Evolutionary conservation across 1,140 invertebrate species (phyloP), one percentile per base, ranked within the genome.

Genomic region (Fopius arisanus): DNA sequence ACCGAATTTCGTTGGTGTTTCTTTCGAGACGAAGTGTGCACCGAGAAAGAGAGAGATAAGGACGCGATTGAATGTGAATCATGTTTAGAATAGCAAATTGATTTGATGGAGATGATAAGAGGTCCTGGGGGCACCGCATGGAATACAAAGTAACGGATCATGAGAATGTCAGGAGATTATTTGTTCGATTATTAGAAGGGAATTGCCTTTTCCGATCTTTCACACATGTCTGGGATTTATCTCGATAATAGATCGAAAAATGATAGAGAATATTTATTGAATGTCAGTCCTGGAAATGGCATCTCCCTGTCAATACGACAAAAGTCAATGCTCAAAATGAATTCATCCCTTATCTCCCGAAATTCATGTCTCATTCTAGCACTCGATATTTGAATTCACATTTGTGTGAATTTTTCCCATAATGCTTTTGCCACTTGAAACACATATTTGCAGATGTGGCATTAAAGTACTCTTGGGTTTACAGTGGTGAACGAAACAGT

Each of bases 391-490:
- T 7, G 10, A 59, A 28, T 59, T 6, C 21, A 2, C 54, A 59
- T 48, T n/a, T 48, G 43, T 5, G 16, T 48, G 7, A 4, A 59
- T 70, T 54, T 37, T 7, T 21, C 1, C 10, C n/a, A 59, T 21
- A 23, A 28, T 43, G 28, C 48, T 69, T 26, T 51, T 54, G n/a
- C 40, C 4, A 29, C 26, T 54, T 19, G 29, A 70, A 43, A 54
- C 54, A 33, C 31, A 41, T 41, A 40, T 28, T 43, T 26, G 37
- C 31, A 26, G 54, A 59, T 59, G 23, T 59, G 23, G 43, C 31
- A 67, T 68, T 19, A n/a, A 68, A 43, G 37, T 37, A 28, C 40
- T 51, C 43, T 51, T 21, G 43, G 43, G 43, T 48, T 48, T n/a
- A 26, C 54, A 59, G 23, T 51, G 19, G n/a, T 51, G 7, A n/a